Evolutionary conservation across 2,888 invertebrate genomes (phyloP), one percentile per base, ranked within the genome.

Genomic region (Eristalis arbustorum): DNA sequence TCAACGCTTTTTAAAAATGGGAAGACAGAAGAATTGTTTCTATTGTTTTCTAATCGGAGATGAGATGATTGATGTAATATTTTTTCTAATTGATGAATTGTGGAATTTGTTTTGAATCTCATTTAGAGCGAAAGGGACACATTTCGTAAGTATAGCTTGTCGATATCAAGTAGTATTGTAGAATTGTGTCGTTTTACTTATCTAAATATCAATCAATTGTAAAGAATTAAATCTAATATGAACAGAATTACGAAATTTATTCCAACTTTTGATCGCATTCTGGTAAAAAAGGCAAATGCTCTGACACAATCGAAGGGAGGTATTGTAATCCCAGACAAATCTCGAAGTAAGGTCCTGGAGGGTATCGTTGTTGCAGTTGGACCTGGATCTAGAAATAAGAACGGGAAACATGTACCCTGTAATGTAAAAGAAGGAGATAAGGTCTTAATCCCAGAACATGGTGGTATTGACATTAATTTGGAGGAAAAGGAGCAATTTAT

Each of bases 391-490:
- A 95, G 97, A 91, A 97, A 96, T 92, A 96, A 98, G 94, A 95
- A 96, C 92, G 99, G 99, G 81, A 95, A 95, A 4, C 94, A 96
- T 89, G 94, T 98, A 90, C 96, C 98, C 71, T 93, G 96, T 64
- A 94, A 95, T 88, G 96, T 99, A 6, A 95, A 97, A 93, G 96
- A 97, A 87, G 99, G 99, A 75, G 99, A 99, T 93, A 95, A 95
- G 91, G 99, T 99, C 11, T 94, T 99, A 75, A 94, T 99, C 68
- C 99, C 99, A 0, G 99, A 99, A 94, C 99, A 98, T 93, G 99
- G 99, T 84, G 99, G 99, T 89, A 99, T 98, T 88, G 99, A 99
- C 94, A 97, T 99, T 63, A 95, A 96, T 89, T 92, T 99, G 75
- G 97, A 96, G 82, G 97, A 98, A 88, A 96, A 98, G 90, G 96